Conservation (phyloP, 1,140 invertebrate species). For the Hyles vespertilio region DNA sequence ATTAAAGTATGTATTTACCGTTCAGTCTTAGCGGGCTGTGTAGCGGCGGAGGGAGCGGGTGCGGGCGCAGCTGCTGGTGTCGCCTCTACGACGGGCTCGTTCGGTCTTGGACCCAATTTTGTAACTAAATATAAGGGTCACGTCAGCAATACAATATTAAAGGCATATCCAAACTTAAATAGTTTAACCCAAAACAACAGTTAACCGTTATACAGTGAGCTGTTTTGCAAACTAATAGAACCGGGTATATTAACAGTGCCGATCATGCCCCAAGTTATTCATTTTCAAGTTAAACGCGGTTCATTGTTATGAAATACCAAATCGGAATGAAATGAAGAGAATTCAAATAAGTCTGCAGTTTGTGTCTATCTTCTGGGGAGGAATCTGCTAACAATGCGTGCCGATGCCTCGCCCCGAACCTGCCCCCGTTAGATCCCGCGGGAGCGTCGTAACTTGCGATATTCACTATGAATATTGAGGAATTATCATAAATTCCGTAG, state of each 20-base stretch:
- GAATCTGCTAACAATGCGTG: conserved; percentile 56
- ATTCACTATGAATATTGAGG: conserved; percentile 61
- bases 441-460: conserved; percentile 29
- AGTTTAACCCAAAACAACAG: too few relatives aligned
- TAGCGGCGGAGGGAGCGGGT: conserved; percentile 50
- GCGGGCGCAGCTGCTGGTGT: conserved; percentile 61
- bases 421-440: conserved; percentile 15
- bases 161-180: too few relatives aligned
- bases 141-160: too few relatives aligned
- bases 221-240: too few relatives aligned
- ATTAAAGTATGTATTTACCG: conserved; percentile 33
- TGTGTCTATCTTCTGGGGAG: conserved; percentile 40
- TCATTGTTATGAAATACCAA: conserved; percentile 42
- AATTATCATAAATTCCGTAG: conserved; percentile 46
- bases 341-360: conserved; percentile 56
- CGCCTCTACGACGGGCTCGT: conserved; percentile 69
- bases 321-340: conserved; percentile 38
- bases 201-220: too few relatives aligned
- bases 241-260: too few relatives aligned
- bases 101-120: conserved; percentile 79
- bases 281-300: conserved; percentile 36
- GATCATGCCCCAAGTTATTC: conserved; percentile 28
- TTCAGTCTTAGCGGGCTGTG: conserved; percentile 59
- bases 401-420: conserved; percentile 6
- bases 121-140: conserved; percentile 68